Evolutionary conservation across 2,888 invertebrate species (phyloP).

Genomic region (Papilio gigon): DNA sequence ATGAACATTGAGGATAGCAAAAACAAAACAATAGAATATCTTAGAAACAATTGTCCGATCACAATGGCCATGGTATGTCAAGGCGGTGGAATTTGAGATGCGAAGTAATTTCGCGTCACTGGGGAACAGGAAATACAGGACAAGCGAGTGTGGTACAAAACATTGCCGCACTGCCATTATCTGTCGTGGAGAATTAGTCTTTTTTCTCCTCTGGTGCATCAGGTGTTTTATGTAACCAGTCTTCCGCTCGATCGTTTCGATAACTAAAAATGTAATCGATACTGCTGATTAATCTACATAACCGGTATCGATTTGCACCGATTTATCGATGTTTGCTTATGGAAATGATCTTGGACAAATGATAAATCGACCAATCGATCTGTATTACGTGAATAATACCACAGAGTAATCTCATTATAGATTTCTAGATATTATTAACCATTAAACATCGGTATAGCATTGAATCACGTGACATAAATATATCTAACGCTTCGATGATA

Average conservation of each 20-base stretch:
- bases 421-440: background rate
- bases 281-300: constrained; percentile 2
- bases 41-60: constrained; percentile 64
- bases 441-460: background rate
- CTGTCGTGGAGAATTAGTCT: constrained; percentile 56
- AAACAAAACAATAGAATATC: constrained; percentile 68
- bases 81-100: constrained; percentile 64
- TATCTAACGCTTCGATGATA: too few species aligned
- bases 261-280: constrained; percentile 26
- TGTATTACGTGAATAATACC: background rate
- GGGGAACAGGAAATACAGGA: constrained; percentile 77
- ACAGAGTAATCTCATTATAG: background rate
- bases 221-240: constrained; percentile 50
- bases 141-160: constrained; percentile 56
- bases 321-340: constrained; percentile 22
- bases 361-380: background rate
- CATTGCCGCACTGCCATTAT: constrained; percentile 61
- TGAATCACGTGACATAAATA: background rate
- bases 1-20: constrained; percentile 48
- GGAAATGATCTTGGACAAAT: constrained; percentile 2
- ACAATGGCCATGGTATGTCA: constrained; percentile 58
- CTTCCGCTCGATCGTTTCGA: constrained; percentile 25
- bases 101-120: constrained; percentile 68
- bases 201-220: constrained; percentile 55
- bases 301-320: constrained; percentile 8